These are phyloP conservation scores for Napeogenes sylphis DNA, from an alignment of 2,888 invertebrate genomes.

Conservation along the genomic window DNA sequence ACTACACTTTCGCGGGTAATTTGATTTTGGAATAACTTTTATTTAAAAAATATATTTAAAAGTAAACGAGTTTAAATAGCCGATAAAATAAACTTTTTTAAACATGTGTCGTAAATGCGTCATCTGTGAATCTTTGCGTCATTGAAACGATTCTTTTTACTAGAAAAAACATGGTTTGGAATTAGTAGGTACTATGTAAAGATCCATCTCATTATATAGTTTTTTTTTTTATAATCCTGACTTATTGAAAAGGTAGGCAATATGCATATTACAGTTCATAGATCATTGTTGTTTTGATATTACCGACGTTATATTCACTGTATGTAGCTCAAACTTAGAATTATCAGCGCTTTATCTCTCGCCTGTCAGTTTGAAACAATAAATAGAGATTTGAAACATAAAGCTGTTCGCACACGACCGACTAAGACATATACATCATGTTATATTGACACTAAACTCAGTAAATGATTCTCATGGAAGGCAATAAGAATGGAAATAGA, in stretches of 20 bases:
- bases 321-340: constrained; percentile 9
- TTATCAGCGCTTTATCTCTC: constrained; percentile 29
- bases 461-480: too few species aligned
- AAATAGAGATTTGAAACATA: constrained; percentile 45
- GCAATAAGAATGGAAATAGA: too few species aligned
- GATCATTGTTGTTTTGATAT: constrained; percentile 17
- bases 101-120: constrained; percentile 48
- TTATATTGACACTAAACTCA: not conserved
- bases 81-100: constrained; percentile 45
- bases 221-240: too few species aligned
- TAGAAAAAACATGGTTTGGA: too few species aligned
- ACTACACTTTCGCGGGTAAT: constrained; percentile 47
- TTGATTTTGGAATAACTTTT: constrained; percentile 47
- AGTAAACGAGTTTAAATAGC: constrained; percentile 28
- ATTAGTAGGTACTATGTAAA: too few species aligned
- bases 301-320: constrained; percentile 13
- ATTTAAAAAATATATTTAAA: constrained; percentile 24
- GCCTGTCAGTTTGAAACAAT: constrained; percentile 38
- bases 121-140: too few species aligned
- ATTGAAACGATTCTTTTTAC: too few species aligned
- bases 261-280: constrained; percentile 4
- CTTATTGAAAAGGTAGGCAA: too few species aligned
- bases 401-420: constrained; percentile 24
- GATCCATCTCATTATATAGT: too few species aligned
- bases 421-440: not conserved